Conservation (phyloP, 2,113 vertebrate species). For the Hippopotamus amphibius region DNA sequence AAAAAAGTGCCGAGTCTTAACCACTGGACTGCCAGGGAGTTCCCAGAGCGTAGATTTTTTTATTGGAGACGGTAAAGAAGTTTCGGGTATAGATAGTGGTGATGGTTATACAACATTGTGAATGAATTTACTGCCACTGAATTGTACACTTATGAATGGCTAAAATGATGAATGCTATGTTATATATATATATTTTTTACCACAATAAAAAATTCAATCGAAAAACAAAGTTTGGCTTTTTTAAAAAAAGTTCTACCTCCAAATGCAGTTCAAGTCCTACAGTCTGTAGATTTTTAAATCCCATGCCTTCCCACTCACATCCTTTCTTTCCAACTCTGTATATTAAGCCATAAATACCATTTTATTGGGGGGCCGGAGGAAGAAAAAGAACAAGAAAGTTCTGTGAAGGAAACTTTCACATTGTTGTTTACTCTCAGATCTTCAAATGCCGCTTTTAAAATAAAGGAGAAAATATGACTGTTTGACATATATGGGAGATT, state of each 20-base stretch:
- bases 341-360: constrained; percentile 77
- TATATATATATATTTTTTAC: background rate
- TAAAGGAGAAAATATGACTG: constrained; percentile 79
- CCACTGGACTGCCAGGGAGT: background rate
- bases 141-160: background rate
- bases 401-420: constrained; percentile 68
- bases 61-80: background rate
- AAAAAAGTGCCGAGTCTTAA: background rate
- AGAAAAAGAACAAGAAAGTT: constrained; percentile 34
- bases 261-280: constrained; percentile 7
- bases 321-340: constrained; percentile 73
- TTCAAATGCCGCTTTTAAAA: constrained; percentile 84
- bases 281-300: constrained; percentile 73
- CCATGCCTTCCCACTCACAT: constrained; percentile 59
- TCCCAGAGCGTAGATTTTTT: background rate
- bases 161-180: background rate
- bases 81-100: background rate
- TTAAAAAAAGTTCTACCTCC: constrained; percentile 16
- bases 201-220: constrained; percentile 4
- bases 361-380: constrained; percentile 56
- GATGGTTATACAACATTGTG: background rate
- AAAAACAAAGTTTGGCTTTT: background rate
- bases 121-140: background rate
- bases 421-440: constrained; percentile 75
- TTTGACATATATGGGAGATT: constrained; percentile 79